Conservation (phyloP, 1,140 invertebrate species). For the Macrobrachium nipponense region DNA sequence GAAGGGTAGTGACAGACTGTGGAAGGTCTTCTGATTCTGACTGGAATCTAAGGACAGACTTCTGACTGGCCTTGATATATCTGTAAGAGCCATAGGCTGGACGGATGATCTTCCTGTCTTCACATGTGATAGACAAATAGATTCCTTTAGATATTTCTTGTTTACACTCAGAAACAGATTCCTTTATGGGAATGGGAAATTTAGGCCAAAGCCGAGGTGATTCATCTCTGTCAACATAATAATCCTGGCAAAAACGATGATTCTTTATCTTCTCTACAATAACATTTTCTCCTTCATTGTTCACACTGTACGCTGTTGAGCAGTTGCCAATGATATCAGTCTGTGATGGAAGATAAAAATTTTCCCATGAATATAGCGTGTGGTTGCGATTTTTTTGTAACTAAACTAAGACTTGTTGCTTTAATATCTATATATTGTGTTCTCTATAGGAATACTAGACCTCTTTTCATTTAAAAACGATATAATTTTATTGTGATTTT, state of each 20-base stretch:
- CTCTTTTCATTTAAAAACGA: too few species aligned
- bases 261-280: slow-evolving; percentile 35
- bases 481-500: too few species aligned
- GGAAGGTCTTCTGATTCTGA: background rate
- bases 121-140: slow-evolving; percentile 17
- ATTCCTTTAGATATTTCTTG: slow-evolving; percentile 24
- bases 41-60: slow-evolving; percentile 28
- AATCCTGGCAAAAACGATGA: slow-evolving; percentile 30
- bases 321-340: slow-evolving; percentile 41
- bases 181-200: too few species aligned
- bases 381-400: background rate
- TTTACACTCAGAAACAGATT: too few species aligned
- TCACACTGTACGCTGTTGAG: slow-evolving; percentile 28
- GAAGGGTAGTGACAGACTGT: background rate
- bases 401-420: too few species aligned
- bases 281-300: slow-evolving; percentile 14
- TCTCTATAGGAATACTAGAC: too few species aligned
- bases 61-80: slow-evolving; percentile 23
- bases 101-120: slow-evolving; percentile 19
- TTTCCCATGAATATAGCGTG: background rate
- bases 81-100: slow-evolving; percentile 21
- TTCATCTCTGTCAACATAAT: too few species aligned
- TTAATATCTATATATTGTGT: too few species aligned
- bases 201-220: too few species aligned
- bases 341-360: slow-evolving; percentile 4